phyloP scores from a whole-genome alignment of 2,888 invertebrate species.

The Platynereis dumerilii region DNA sequence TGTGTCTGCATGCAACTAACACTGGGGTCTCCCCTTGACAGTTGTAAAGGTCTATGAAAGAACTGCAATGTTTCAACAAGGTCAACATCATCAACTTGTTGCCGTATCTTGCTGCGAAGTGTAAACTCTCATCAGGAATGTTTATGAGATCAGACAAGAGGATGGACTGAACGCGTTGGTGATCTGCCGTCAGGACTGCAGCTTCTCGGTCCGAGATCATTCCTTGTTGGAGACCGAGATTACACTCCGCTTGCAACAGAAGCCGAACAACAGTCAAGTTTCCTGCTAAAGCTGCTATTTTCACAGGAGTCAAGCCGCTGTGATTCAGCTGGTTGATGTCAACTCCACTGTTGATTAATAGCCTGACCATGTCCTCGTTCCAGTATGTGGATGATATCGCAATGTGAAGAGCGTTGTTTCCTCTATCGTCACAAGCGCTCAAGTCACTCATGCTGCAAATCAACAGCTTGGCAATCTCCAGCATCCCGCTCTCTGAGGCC shows the following conservation, averaged over 20 bases:
- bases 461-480: not conserved
- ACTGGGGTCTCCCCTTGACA: constrained; percentile 6
- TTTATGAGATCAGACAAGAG: not conserved
- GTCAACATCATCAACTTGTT: not conserved
- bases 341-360: not conserved
- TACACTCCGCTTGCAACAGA: not conserved
- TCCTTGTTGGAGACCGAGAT: not conserved
- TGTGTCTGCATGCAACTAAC: not conserved
- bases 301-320: not conserved
- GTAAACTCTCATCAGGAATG: constrained; percentile 9
- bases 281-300: not conserved
- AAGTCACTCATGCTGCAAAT: not conserved
- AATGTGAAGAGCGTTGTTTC: not conserved
- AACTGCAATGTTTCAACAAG: not conserved
- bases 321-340: not conserved
- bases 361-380: not conserved
- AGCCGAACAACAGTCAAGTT: not conserved
- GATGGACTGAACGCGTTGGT: not conserved
- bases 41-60: not conserved
- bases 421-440: not conserved
- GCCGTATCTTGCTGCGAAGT: constrained; percentile 13
- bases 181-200: not conserved
- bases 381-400: not conserved
- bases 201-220: constrained; percentile 5
- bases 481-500: not conserved